A percentile compares a stretch with the other conserved stretches of the same genome.
Conservation (phyloP, 1,140 invertebrate genomes). For the Protaetia brevitarsis region DNA sequence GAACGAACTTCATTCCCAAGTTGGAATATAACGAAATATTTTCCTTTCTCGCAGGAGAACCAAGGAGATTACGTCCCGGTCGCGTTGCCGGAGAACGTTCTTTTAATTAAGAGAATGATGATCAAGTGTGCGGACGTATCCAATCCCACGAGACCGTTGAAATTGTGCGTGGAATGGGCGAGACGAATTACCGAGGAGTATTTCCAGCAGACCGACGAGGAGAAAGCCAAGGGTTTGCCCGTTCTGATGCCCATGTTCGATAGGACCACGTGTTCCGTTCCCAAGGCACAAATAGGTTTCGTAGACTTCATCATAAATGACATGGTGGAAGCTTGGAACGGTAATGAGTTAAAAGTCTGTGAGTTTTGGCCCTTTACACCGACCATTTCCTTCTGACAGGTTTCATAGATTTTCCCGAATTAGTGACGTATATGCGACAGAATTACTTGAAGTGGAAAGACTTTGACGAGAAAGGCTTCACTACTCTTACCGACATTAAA, state of each 20-base stretch:
- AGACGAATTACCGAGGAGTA: conserved; percentile 88
- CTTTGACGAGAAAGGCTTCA: conserved; percentile 68
- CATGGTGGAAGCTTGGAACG: conserved; percentile 96
- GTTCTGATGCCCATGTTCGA: conserved; percentile 98
- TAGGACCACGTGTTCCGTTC: conserved; percentile 86
- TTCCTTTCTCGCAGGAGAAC: neutral
- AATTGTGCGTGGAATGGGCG: conserved; percentile 88
- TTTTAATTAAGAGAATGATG: conserved; percentile 87
- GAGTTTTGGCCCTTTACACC: conserved; percentile 30
- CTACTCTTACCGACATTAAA: conserved; percentile 65
- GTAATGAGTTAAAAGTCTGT: conserved; percentile 56
- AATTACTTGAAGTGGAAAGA: conserved; percentile 94
- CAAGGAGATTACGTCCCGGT: neutral
- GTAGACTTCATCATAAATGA: conserved; percentile 95
- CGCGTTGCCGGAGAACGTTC: conserved; percentile 70
- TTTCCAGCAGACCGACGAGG: conserved; percentile 91
- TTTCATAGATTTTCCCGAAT: conserved; percentile 89
- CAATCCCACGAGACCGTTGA: conserved; percentile 83
- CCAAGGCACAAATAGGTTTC: conserved; percentile 94
- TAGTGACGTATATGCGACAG: conserved; percentile 74
- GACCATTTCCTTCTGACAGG: conserved; percentile 58
- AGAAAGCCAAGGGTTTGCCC: conserved; percentile 78
- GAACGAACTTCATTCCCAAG: conserved; percentile 30
- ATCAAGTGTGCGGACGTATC: conserved; percentile 97
- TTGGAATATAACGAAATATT: no score